Conservation (phyloP, 2,113 vertebrate genomes). For the Amblyopsis rosae region DNA sequence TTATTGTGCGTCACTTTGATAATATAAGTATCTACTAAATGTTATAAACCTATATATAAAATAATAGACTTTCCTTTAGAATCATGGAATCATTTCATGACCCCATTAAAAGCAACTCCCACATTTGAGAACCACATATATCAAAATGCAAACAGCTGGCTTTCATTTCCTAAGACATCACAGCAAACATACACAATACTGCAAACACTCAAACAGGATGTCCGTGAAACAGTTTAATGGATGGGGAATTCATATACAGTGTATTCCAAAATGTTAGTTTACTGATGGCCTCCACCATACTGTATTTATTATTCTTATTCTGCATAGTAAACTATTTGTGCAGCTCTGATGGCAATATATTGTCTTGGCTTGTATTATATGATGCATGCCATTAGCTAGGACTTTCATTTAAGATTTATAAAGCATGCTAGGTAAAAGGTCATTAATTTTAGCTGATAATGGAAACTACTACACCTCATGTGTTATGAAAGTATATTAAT, state of each 20-base stretch:
- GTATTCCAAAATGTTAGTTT: background rate
- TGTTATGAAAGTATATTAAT: background rate
- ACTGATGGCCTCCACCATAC: background rate
- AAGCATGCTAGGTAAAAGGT: too few species aligned
- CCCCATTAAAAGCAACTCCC: too few species aligned
- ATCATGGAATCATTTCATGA: too few species aligned
- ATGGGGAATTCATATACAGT: conserved; percentile 4
- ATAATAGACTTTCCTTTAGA: too few species aligned
- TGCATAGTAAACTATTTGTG: too few species aligned
- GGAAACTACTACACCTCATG: too few species aligned
- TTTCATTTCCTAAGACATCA: conserved; percentile 16
- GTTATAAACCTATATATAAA: too few species aligned
- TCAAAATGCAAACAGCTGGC: conserved; percentile 23
- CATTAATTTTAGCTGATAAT: too few species aligned
- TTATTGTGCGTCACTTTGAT: too few species aligned
- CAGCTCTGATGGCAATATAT: background rate
- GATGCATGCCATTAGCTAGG: background rate
- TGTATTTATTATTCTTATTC: background rate
- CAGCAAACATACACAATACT: conserved; percentile 19
- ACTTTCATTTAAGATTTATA: background rate
- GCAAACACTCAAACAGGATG: conserved; percentile 38
- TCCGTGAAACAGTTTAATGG: conserved; percentile 35
- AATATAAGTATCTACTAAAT: too few species aligned
- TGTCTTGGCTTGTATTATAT: conserved; percentile 9
- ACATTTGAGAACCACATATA: too few species aligned